Percentiles rank a stretch among this genome's conserved stretches.
phyloP scores from a whole-genome alignment of 2,888 invertebrate genomes.

The Aplocera efformata region DNA sequence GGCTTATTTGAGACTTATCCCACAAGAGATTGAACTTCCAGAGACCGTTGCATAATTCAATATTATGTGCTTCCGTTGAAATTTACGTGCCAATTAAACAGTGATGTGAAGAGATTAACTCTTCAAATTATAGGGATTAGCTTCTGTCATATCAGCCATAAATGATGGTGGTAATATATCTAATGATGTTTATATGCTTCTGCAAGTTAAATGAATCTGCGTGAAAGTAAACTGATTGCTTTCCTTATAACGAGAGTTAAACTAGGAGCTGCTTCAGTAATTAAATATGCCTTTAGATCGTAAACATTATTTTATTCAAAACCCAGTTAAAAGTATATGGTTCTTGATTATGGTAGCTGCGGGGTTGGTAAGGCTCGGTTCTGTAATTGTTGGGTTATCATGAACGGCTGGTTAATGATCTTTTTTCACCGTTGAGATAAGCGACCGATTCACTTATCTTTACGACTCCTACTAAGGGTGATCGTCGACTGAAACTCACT shows the following conservation, averaged over 20 bases:
- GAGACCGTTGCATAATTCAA: conserved; percentile 31
- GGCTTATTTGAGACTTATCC: conserved; percentile 9
- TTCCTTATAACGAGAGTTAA: too few relatives aligned
- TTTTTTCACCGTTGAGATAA: conserved; percentile 46
- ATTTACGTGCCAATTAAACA: conserved; percentile 40
- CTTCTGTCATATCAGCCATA: conserved; percentile 15
- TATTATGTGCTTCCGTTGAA: conserved; percentile 31
- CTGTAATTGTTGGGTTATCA: conserved; percentile 62
- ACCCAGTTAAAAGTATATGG: conserved; percentile 11
- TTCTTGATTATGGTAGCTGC: conserved; percentile 12
- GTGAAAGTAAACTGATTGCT: too few relatives aligned
- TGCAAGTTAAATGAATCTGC: background rate
- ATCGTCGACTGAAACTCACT: conserved; percentile 11
- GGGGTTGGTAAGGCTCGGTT: conserved; percentile 32
- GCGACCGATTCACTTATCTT: conserved; percentile 46
- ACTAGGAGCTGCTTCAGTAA: too few relatives aligned
- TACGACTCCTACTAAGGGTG: conserved; percentile 38
- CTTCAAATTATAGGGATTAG: conserved; percentile 19
- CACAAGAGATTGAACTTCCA: conserved; percentile 1
- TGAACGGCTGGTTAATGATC: conserved; percentile 52
- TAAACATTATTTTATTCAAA: conserved; percentile 14
- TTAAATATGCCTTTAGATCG: conserved; percentile 3
- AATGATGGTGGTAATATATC: conserved; percentile 14
- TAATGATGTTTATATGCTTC: conserved; percentile 7
- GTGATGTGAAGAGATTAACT: conserved; percentile 32